phyloP scores from a whole-genome alignment of 64 coral and sea anemone genomes.

The Pocillopora verrucosa region DNA sequence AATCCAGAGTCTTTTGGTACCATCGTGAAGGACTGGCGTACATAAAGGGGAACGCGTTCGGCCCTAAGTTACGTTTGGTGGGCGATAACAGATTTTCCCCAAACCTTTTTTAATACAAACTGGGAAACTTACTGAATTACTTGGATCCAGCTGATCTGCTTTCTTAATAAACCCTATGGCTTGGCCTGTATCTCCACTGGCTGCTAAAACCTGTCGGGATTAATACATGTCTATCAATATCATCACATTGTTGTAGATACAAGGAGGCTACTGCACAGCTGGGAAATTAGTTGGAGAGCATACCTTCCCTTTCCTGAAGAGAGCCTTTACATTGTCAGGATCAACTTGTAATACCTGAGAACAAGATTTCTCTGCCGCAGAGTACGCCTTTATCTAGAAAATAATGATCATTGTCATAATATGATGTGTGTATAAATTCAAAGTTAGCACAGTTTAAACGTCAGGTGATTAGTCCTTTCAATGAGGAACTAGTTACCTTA shows the following conservation, averaged over 20 bases:
- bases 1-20: too few relatives aligned
- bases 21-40: too few relatives aligned
- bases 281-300: background rate
- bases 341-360: slow-evolving; percentile 73
- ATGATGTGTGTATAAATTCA: background rate
- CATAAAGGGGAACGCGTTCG: too few relatives aligned
- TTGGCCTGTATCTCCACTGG: slow-evolving; percentile 60
- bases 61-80: too few relatives aligned
- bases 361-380: slow-evolving; percentile 82
- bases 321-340: slow-evolving; percentile 89
- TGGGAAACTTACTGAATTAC: slow-evolving; percentile 54
- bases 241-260: background rate
- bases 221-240: background rate
- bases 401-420: background rate
- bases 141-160: slow-evolving; percentile 72
- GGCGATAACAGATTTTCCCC: too few relatives aligned
- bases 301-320: slow-evolving; percentile 94
- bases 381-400: slow-evolving; percentile 75
- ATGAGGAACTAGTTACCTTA: slow-evolving; percentile 36
- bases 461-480: background rate
- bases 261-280: background rate
- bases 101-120: too few relatives aligned
- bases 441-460: background rate
- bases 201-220: slow-evolving; percentile 60
- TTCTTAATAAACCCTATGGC: slow-evolving; percentile 72